A percentile compares a stretch with the other conserved stretches of the same genome.
Evolutionary conservation across 2,113 vertebrate genomes (phyloP).

Genomic region (Cinclus cinclus): DNA sequence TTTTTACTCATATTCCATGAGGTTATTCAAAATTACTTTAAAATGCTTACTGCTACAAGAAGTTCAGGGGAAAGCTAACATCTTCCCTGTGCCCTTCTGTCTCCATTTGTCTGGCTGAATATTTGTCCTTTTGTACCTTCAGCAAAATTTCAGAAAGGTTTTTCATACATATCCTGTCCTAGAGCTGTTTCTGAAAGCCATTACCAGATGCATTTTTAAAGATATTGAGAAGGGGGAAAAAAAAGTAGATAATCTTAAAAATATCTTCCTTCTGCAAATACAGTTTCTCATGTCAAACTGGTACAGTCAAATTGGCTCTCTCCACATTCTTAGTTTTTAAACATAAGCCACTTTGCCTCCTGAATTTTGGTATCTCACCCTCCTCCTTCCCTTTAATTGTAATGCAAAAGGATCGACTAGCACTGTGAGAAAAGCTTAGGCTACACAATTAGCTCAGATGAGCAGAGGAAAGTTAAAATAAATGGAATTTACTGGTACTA

Average conservation of each 20-base stretch:
- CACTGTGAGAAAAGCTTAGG: neutral
- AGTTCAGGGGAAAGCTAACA: constrained; percentile 17
- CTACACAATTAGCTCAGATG: neutral
- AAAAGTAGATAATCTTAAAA: neutral
- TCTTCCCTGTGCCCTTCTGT: constrained; percentile 3
- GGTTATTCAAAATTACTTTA: constrained; percentile 53
- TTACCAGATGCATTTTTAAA: constrained; percentile 14
- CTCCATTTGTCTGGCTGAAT: constrained; percentile 23
- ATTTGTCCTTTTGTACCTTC: constrained; percentile 34
- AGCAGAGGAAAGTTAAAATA: neutral
- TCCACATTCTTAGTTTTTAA: neutral
- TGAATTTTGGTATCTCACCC: neutral
- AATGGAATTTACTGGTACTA: neutral
- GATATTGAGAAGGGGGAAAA: neutral
- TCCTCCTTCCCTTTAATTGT: neutral
- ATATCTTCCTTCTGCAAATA: neutral
- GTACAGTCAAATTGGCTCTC: neutral
- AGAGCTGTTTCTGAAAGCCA: constrained; percentile 25
- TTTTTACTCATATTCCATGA: constrained; percentile 8
- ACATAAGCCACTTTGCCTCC: neutral
- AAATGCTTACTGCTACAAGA: constrained; percentile 26
- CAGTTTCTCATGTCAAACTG: neutral
- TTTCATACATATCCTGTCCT: neutral
- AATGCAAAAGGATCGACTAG: neutral
- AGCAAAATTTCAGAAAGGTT: neutral